Evolutionary conservation across 2,888 invertebrate species (phyloP), one percentile per base, ranked within the genome.

Genomic region (Drosophila algonquin): DNA sequence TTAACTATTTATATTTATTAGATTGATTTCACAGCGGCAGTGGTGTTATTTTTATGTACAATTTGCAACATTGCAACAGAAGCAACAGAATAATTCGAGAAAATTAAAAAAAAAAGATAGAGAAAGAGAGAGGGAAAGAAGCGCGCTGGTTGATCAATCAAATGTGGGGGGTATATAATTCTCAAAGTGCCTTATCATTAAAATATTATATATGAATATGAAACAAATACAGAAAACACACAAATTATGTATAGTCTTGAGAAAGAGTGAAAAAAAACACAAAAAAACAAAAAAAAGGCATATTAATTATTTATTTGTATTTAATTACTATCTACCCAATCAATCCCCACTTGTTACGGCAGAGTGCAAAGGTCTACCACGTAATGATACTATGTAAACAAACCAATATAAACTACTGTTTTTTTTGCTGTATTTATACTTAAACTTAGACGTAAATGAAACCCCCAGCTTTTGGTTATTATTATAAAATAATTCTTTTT

Each of bases 111-210:
- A 14, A 59, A 32, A 12, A 54, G 12, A 53, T 3, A 53, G 53
- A 30, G 24, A 56, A 32, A 56, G 54, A 56, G 63, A 27, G 27
- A 27, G 8, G 7, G 30, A 30, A 7, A 30, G 30, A 30, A 30
- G 32, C 32, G 58, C 18, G 50, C 55, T 52, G n/a, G 60, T 60
- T 60, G 32, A 53, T 60, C 32, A 60, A 53, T 32, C 14, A 32
- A 58, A 56, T 50, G 70, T 54, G 54, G 77, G 77, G 73, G 73
- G 73, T 76, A 67, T 75, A 81, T 72, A 85, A 89, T 89, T 89
- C 89, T 89, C 89, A 89, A 89, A 89, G 89, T 89, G 89, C 89
- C 89, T 89, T 89, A 89, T 80, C 68, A 80, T 80, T 85, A 89
- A 83, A 76, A 77, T 68, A 78, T 53, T 58, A 60, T 63, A 63